Percentiles rank a stretch among this genome's conserved stretches.
Evolutionary conservation across 2,113 vertebrate genomes (phyloP).

Genomic region (Anhinga anhinga): DNA sequence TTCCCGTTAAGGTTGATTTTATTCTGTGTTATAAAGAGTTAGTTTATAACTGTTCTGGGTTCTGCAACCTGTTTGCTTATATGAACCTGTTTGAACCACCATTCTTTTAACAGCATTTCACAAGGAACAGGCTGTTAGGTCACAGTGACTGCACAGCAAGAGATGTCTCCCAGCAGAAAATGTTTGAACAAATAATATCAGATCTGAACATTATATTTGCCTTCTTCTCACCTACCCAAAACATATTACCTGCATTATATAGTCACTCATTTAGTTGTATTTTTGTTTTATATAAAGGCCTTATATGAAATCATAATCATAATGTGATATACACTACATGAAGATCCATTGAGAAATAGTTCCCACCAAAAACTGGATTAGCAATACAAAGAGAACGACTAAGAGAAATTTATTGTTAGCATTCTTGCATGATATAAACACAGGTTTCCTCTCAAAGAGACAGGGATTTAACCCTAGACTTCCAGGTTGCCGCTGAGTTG

Average conservation of each 20-base stretch:
- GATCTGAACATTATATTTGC: neutral
- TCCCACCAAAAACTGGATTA: neutral
- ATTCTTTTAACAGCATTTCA: neutral
- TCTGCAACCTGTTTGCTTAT: neutral
- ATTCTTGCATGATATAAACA: neutral
- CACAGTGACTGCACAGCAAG: neutral
- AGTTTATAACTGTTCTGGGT: neutral
- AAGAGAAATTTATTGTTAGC: neutral
- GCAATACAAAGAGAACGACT: neutral
- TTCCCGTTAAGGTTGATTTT: neutral
- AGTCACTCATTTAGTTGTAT: neutral
- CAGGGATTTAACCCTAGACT: rapidly evolving
- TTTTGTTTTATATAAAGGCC: neutral
- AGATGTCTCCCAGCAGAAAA: neutral
- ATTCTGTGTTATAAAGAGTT: neutral
- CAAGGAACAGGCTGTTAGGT: neutral
- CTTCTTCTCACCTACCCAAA: neutral
- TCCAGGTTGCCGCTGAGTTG: rapidly evolving
- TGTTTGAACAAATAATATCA: neutral
- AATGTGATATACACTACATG: neutral
- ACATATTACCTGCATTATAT: neutral
- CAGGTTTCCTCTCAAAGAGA: neutral
- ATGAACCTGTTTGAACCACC: neutral
- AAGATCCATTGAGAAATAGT: neutral
- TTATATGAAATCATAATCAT: neutral